Evolutionary conservation across 64 coral and sea anemone species (phyloP).

Genomic region (Stichodactyla mertensii): DNA sequence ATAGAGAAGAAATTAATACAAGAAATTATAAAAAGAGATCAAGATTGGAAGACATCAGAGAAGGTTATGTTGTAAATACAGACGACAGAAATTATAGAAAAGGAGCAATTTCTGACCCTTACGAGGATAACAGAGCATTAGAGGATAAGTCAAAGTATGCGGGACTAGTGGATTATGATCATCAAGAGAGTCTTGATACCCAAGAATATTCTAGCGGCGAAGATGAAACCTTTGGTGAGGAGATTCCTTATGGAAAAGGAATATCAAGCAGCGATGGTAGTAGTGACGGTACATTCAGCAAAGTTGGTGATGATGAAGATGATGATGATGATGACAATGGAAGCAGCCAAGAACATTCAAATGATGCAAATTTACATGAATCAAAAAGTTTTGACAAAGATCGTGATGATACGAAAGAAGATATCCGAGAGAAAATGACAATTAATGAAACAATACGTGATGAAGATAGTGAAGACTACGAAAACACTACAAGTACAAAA

Average conservation of each 20-base stretch:
- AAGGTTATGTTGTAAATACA: neutral
- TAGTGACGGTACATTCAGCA: neutral
- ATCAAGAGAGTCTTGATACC: neutral
- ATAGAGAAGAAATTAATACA: neutral
- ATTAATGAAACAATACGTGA: neutral
- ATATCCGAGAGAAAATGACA: neutral
- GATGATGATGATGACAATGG: neutral
- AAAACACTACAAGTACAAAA: neutral
- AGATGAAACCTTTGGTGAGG: neutral
- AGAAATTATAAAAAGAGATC: neutral
- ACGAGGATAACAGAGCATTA: neutral
- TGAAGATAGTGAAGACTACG: neutral
- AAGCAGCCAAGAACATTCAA: neutral
- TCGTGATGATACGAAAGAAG: neutral
- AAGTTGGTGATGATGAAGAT: neutral
- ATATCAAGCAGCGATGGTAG: neutral
- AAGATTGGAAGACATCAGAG: no score
- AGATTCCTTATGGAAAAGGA: neutral
- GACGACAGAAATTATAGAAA: neutral
- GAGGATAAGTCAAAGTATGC: no score
- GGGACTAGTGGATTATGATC: neutral
- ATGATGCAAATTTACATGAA: neutral
- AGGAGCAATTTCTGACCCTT: neutral
- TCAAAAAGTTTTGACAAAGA: neutral
- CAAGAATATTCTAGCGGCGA: neutral